These are phyloP conservation scores for Caracal caracal DNA, from an alignment of 2,113 vertebrate genomes.

Conservation along the genomic window DNA sequence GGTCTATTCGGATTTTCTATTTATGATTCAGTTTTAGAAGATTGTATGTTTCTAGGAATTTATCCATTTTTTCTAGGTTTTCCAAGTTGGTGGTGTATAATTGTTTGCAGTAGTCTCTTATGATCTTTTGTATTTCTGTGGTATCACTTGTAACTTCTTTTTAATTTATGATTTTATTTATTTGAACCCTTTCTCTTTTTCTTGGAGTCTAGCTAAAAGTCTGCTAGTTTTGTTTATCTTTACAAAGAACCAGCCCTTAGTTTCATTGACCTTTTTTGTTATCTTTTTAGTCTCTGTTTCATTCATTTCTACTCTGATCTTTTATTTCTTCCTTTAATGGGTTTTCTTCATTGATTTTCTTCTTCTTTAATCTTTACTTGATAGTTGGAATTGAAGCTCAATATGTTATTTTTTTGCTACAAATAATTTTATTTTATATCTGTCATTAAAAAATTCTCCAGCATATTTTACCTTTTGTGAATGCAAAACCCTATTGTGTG, in stretches of 20 bases:
- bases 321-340: not conserved
- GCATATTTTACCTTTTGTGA: not conserved
- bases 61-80: not conserved
- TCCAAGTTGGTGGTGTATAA: not conserved
- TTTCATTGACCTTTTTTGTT: not conserved
- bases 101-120: not conserved
- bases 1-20: not conserved
- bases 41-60: not conserved
- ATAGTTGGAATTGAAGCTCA: not conserved
- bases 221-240: not conserved
- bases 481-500: not conserved
- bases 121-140: not conserved
- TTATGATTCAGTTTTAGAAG: not conserved
- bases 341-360: not conserved
- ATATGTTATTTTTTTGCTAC: not conserved
- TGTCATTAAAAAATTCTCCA: not conserved
- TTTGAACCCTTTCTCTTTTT: not conserved
- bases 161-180: not conserved
- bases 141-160: not conserved
- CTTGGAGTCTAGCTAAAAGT: not conserved
- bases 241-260: not conserved
- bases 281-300: not conserved
- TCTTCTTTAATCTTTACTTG: conserved; percentile 32
- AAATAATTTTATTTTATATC: conserved; percentile 25
- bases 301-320: not conserved